Conservation (phyloP, 2,888 invertebrate genomes). For the Sarcophaga carnaria region DNA sequence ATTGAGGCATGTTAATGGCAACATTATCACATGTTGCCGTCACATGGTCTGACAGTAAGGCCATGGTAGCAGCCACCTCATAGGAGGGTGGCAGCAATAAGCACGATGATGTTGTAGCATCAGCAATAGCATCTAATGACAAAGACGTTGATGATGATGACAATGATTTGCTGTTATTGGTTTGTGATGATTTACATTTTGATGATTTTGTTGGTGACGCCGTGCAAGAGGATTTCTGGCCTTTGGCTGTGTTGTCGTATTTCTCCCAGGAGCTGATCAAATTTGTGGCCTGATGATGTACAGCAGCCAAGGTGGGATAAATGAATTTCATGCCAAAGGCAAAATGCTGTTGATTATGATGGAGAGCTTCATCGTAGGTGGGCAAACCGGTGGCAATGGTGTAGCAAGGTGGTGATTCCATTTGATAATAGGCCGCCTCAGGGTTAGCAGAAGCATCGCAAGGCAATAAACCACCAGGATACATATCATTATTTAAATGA, state of each 20-base stretch:
- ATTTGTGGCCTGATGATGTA: constrained; percentile 76
- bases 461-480: constrained; percentile 73
- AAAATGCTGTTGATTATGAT: constrained; percentile 82
- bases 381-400: constrained; percentile 86
- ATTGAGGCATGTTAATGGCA: constrained; percentile 59
- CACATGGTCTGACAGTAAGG: constrained; percentile 47
- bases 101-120: constrained; percentile 60
- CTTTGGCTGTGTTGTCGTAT: constrained; percentile 58
- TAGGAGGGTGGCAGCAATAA: constrained; percentile 67
- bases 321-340: constrained; percentile 80
- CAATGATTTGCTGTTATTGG: constrained; percentile 60
- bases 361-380: constrained; percentile 85
- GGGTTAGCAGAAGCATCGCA: constrained; percentile 69
- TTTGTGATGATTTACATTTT: constrained; percentile 76
- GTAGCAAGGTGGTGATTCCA: constrained; percentile 85
- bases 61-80: constrained; percentile 60
- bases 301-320: constrained; percentile 79
- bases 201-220: constrained; percentile 72
- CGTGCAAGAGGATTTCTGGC: constrained; percentile 41
- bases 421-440: constrained; percentile 80
- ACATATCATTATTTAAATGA: constrained; percentile 72
- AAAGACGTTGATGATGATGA: constrained; percentile 58
- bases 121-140: constrained; percentile 62
- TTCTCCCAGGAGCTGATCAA: constrained; percentile 68
- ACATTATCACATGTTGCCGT: constrained; percentile 57